Percentiles rank a stretch among this genome's conserved stretches.
phyloP scores from a whole-genome alignment of 2,797 vertebrate genomes.

The Gallinago solitaria region DNA sequence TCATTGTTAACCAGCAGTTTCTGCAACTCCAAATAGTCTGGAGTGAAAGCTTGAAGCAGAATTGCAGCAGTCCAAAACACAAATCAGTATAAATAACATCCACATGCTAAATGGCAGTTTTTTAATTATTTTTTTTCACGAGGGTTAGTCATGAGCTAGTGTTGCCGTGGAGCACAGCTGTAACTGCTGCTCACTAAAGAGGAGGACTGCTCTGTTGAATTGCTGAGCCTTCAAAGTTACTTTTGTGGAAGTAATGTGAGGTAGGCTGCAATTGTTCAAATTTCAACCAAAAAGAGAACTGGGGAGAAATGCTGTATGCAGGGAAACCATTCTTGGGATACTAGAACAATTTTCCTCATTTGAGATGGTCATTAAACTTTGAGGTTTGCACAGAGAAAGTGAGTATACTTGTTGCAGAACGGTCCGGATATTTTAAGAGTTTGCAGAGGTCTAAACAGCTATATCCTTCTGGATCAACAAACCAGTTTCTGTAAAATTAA shows the following conservation, averaged over 20 bases:
- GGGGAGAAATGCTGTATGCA: background rate
- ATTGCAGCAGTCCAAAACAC: background rate
- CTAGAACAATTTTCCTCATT: background rate
- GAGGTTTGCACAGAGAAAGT: background rate
- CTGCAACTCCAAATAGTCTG: background rate
- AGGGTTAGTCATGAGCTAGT: background rate
- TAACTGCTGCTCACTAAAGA: background rate
- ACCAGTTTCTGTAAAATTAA: constrained; percentile 36
- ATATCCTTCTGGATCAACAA: constrained; percentile 27
- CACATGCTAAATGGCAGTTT: background rate
- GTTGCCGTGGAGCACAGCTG: background rate
- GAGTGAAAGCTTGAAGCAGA: background rate
- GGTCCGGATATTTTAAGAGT: background rate
- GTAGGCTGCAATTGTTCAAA: background rate
- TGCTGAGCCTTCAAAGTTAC: background rate
- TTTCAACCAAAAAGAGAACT: background rate
- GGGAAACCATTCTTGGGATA: background rate
- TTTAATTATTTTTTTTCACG: background rate
- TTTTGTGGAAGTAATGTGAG: background rate
- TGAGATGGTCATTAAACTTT: background rate
- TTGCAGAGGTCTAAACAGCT: background rate
- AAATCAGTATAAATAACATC: background rate
- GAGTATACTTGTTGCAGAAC: background rate
- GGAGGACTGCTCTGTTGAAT: background rate
- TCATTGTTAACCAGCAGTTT: background rate